Evolutionary conservation across 2,888 invertebrate genomes (phyloP), one percentile per base, ranked within the genome.

Genomic region (Rotaria magnacalcarata): DNA sequence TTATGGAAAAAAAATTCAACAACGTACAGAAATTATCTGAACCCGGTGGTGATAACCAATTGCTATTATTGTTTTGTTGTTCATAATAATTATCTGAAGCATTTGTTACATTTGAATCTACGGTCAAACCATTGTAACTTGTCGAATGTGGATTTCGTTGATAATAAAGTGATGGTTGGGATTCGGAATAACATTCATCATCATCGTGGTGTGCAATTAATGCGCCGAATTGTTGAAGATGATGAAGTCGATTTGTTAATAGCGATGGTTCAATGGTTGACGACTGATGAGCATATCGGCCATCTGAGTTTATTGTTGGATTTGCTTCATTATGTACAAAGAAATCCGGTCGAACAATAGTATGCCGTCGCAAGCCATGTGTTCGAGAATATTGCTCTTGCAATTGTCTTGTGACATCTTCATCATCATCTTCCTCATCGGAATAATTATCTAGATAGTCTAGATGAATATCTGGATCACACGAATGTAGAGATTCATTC

Each of bases 71-170:
- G n/a, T 24, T 47, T 47, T 43, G 80, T 80, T 43, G 47, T 80
- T n/a, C 47, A n/a, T 80, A n/a, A n/a, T 47, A n/a, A 47, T 24
- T n/a, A n/a, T 80, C 80, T 47, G 43, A 67, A 43, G 34, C 21
- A 80, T n/a, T 14, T 41, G 47, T n/a, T n/a, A 47, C 24, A 11
- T 4, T 14, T 80, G 80, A 24, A 24, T 80, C 24, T n/a, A 80
- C 21, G 19, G 24, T 11, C 47, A 80, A 80, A n/a, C 80, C 80
- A 80, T 80, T 80, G n/a, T 80, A 80, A 47, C 80, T 80, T 43
- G 43, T 80, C 47, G 80, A 80, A 47, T 80, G 80, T 24, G 47
- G 80, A 80, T 47, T 80, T 80, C 80, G 47, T 80, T 80, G 47
- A 80, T 80, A n/a, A 80, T 43, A 47, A n/a, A 47, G 3, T 43